Base-by-base conservation (phyloP, 2,797 vertebrate species). In the Sebastiscus tertius region DNA sequence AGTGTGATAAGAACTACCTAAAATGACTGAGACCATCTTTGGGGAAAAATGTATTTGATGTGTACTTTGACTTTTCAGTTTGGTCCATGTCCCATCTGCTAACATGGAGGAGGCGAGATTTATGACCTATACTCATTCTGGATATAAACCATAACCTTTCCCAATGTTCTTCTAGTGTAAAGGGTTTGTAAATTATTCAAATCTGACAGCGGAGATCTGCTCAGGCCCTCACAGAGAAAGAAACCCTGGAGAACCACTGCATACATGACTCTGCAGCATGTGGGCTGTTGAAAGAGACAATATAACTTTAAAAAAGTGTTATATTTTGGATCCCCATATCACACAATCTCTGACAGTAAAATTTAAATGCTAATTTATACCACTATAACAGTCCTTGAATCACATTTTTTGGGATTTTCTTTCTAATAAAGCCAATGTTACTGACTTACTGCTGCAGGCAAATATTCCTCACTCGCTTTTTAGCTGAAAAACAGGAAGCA, bases 401-500 rank as follows among this genome's bases (percentile, higher is more conserved):
- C 12, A 4, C 10, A 39, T 26, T 46, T 46, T 33, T 1, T 10
- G 20, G 6, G n/a, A 22, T 26, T 71, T 27, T n/a, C 24, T 66
- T 70, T 56, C 36, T 5, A 61, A 20, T 34, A 55, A 64, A 59
- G 33, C 6, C n/a, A 59, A 3, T 49, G 8, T 56, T 16, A 36
- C 2, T 68, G 52, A 58, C 33, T 74, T 24, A 46, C 54, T 20
- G 52, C 14, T 18, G 49, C 46, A 67, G 58, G 13, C 55, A 83
- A 62, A 67, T 22, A 64, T 77, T 42, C 8, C 64, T 79, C 34
- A 27, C 3, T 74, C 2, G 14, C 18, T 64, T 81, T 81, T 77
- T 22, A 68, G 34, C 49, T 69, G 62, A 69, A 78, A 77, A 79
- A 79, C 72, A 90, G 87, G 77, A 85, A 85, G 83, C 56, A 13